These are phyloP conservation scores for Mus caroli DNA, from an alignment of 2,797 vertebrate genomes.

Conservation along the genomic window DNA sequence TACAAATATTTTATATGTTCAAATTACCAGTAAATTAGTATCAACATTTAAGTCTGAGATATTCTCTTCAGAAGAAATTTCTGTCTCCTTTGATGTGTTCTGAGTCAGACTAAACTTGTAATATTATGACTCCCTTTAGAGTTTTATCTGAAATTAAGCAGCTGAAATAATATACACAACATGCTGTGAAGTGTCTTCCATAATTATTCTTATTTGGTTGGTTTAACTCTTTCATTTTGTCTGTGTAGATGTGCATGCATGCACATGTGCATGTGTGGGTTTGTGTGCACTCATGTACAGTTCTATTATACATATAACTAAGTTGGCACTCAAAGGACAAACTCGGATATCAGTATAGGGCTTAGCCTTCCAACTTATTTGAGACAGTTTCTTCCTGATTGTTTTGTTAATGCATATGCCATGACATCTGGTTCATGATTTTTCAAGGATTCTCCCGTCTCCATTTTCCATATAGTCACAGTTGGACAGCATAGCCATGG, in stretches of 20 bases:
- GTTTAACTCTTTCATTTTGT: neutral
- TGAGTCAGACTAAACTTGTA: neutral
- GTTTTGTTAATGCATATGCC: neutral
- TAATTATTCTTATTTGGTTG: neutral
- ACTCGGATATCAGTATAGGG: neutral
- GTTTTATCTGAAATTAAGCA: neutral
- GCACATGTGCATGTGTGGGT: neutral
- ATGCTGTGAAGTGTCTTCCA: neutral
- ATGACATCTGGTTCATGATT: too few species aligned
- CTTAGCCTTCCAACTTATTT: neutral
- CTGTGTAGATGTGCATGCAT: neutral
- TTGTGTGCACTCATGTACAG: neutral
- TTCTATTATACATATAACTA: neutral
- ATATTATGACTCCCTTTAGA: neutral
- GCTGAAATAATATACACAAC: neutral
- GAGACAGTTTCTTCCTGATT: neutral
- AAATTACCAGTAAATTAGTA: constrained; percentile 40
- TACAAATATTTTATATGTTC: neutral
- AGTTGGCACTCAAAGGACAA: neutral
- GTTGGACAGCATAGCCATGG: neutral
- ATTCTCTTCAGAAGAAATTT: neutral
- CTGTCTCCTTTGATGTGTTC: neutral
- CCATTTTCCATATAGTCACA: neutral
- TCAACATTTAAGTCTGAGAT: neutral
- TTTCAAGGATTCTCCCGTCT: neutral